Evolutionary conservation across 2,888 invertebrate genomes (phyloP).

Genomic region (Brachyptera putata): DNA sequence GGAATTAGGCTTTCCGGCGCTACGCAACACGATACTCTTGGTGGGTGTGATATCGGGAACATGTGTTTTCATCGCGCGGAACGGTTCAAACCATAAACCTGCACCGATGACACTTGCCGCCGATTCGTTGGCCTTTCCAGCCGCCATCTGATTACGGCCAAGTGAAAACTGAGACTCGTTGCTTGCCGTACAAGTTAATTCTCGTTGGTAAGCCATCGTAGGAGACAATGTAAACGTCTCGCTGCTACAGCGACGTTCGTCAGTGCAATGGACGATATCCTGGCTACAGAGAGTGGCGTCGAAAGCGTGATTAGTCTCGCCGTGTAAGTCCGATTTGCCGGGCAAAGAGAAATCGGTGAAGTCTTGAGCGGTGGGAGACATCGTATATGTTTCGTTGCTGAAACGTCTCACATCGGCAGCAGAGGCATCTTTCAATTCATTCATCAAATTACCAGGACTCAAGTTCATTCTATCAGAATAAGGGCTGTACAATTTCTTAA

Average conservation of each 20-base stretch:
- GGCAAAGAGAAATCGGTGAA: no score
- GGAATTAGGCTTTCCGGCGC: no score
- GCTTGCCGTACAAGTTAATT: not conserved
- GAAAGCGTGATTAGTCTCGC: no score
- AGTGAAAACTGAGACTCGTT: not conserved
- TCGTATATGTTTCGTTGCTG: constrained; percentile 12
- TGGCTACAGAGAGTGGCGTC: no score
- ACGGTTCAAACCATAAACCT: constrained; percentile 14
- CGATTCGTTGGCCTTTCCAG: not conserved
- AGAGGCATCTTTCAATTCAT: no score
- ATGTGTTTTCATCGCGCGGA: not conserved
- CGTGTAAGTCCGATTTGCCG: no score
- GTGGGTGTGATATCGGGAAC: no score
- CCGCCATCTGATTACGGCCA: not conserved
- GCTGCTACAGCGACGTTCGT: constrained; percentile 58
- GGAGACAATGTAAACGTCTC: constrained; percentile 54
- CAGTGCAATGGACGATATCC: not conserved
- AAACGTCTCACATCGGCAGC: not conserved
- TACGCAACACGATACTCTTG: no score
- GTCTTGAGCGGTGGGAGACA: not conserved
- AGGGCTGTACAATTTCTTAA: no score
- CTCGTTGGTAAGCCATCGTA: not conserved
- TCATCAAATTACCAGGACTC: no score
- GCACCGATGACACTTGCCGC: constrained; percentile 13
- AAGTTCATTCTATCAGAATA: no score